Evolutionary conservation across 2,797 vertebrate genomes (phyloP), one percentile per base, ranked within the genome.

Genomic region (Tinamus major): DNA sequence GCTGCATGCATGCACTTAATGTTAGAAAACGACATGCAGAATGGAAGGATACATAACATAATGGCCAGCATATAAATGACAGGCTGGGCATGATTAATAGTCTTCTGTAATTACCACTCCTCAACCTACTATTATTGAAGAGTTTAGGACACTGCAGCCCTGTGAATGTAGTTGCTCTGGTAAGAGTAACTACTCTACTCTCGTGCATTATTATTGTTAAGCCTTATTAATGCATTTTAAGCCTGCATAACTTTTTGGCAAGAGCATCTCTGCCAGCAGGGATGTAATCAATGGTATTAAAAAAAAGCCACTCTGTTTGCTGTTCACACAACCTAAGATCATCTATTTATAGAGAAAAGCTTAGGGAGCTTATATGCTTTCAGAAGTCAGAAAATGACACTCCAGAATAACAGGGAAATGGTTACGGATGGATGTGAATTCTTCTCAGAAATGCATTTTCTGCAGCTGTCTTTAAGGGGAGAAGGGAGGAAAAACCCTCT

Each of bases 51-150:
- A 92, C 39, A 68, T 90, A 95, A 96, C 96, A 97, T 97, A 97
- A 98, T 97, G 97, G 97, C 94, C 95, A 85, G 75, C 74, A 95
- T 95, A 87, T 97, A 97, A 97, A 97, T 97, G 95, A 97, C 96
- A 97, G 97, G 94, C 97, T 97, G 95, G 92, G 96, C 93, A 46
- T 97, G 97, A 98, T 98, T 98, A 97, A 97, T 93, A 91, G 97
- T 97, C 93, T 95, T 89, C 95, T 53, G 8, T 97, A 98, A 98
- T 98, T 97, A 97, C 94, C 96, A 95, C 78, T 96, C 96, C 96
- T 97, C 97, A 98, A 95, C 97, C 97, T 97, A 96, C 97, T 97
- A 98, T 97, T 98, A 98, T 58, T 97, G 97, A 67, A 70, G 97
- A 92, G 96, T 96, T 97, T 92, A 97, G 97, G 97, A 97, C 79